Base-by-base conservation (phyloP, 64 coral and sea anemone species). In the Stylophora pistillata region DNA sequence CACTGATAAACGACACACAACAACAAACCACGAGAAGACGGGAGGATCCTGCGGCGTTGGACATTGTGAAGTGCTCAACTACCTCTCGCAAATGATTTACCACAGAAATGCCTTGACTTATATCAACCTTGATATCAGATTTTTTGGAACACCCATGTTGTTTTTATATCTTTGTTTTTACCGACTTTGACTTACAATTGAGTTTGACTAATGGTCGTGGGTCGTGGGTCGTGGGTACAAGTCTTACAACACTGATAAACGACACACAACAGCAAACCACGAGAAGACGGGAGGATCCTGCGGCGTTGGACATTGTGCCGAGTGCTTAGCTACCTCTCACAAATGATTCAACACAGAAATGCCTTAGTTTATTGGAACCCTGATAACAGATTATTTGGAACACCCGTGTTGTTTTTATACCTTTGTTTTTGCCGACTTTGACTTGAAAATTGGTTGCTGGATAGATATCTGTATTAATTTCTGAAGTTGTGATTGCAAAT, bases 241-340 rank as follows among this genome's bases (percentile, higher is more conserved):
- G n/a, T n/a, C n/a, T n/a, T n/a, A n/a, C n/a, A 20, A 91, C 26
- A 33, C 82, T 86, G 5, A 86, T 37, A 32, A 91, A 13, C 7
- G 60, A 33, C 16, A 81, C 28, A 63, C 78, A 81, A 20, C 27
- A 37, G 18, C 78, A 81, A 30, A 15, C 56, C 14, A 63, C 78
- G 17, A 63, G 15, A 23, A 81, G 56, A 18, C 57, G 58, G 27
- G 78, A 63, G 34, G 58, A 63, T 31, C 78, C 78, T 10, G 30
- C 58, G 32, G 56, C 13, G 60, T 30, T 81, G 5, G 17, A 20
- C 57, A 81, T 81, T 41, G 78, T 27, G 53, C 53, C 21, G 25
- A 0, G 53, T 57, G 41, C 60, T n/a, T n/a, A 66, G n/a, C 61
- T 3, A n/a, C 21, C 63, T 66, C 25, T 66, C 63, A 66, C 63